phyloP scores from a whole-genome alignment of 1,140 invertebrate species.

The Chironomus striatipennis region DNA sequence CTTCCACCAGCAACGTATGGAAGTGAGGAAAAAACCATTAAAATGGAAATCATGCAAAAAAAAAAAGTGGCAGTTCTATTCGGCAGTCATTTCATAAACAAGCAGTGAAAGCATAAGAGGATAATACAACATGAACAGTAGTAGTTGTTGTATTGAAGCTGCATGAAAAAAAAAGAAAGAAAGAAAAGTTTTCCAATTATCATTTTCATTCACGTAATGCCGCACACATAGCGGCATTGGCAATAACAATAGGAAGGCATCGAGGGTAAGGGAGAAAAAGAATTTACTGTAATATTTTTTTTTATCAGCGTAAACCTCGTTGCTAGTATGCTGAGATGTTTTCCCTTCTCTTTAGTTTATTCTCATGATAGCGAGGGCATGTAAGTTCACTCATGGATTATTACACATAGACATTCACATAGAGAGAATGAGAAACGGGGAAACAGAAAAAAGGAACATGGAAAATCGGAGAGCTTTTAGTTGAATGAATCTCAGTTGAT shows the following conservation, averaged over 20 bases:
- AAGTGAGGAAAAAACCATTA: background rate
- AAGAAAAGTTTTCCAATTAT: background rate
- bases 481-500: background rate
- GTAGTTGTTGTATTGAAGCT: too few species aligned
- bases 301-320: background rate
- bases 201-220: constrained; percentile 12
- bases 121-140: too few species aligned
- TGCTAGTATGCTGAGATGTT: background rate
- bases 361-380: background rate
- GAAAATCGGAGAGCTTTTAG: background rate
- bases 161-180: background rate
- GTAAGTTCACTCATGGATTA: background rate
- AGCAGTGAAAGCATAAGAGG: background rate
- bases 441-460: background rate
- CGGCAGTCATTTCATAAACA: background rate
- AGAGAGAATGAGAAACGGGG: background rate
- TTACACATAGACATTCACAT: background rate
- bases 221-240: too few species aligned
- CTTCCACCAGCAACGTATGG: background rate
- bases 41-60: constrained; percentile 9
- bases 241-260: background rate
- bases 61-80: background rate
- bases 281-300: background rate
- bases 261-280: background rate
- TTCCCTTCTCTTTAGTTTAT: background rate